Evolutionary conservation across 2,113 vertebrate species (phyloP), one percentile per base, ranked within the genome.

Genomic region (Heterotilapia buettikoferi): DNA sequence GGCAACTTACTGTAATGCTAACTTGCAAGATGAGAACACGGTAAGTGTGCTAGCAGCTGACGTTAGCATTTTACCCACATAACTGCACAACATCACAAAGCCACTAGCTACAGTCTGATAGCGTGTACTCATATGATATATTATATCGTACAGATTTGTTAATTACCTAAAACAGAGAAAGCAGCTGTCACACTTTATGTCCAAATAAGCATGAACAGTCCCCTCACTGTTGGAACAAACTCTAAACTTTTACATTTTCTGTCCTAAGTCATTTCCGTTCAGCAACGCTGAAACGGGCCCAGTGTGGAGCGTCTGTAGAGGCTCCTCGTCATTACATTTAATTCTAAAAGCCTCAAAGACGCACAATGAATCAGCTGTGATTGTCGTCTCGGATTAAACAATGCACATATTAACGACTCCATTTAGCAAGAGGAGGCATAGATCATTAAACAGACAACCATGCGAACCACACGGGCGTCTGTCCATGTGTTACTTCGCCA

Each of bases 331-430:
- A 82, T 56, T 83, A 56, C 24, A 85, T 89, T 87, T 63, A 63
- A 50, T 53, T 82, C 31, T 85, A 71, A 82, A 19, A 66, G 61
- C 78, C 71, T 82, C 18, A 80, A 63, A 87, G 78, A 83, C 2
- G 21, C 45, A 33, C 80, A 61, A 83, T 90, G 81, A 88, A 89
- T 92, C 92, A 89, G 61, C 61, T 45, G 53, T 68, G 76, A 86
- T 38, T 21, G 79, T 80, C 26, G 8, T 82, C 91, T 79, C 6
- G 71, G 50, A 87, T 90, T 92, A 92, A 93, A 89, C 86, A 91
- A 93, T 92, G 86, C 57, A 91, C 87, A 92, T 87, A 93, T 87
- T 90, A 94, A 94, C 9, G n/a, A 86, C 80, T 68, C 79, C 54
- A 83, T 81, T 92, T 86, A 87, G 84, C 81, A 54, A 88, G n/a